Conservation (phyloP, 2,888 invertebrate species). For the Spilarctia lutea region DNA sequence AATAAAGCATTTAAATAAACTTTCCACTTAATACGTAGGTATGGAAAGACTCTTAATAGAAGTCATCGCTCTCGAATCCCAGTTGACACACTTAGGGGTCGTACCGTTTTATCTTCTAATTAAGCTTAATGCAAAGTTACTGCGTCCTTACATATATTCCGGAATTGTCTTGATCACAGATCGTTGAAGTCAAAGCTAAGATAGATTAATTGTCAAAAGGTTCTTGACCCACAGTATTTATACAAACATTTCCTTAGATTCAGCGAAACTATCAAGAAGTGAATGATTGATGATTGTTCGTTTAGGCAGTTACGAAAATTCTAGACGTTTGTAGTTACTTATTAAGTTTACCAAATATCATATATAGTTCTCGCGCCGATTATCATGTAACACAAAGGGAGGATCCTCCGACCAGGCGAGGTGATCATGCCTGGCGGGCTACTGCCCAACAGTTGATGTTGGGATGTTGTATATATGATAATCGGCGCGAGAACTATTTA, state of each 20-base stretch:
- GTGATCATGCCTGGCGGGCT: too few relatives aligned
- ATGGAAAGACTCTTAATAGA: not conserved
- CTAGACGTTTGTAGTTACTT: not conserved
- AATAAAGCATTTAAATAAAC: slow-evolving; percentile 12
- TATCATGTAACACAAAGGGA: too few relatives aligned
- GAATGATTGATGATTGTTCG: not conserved
- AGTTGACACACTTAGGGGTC: slow-evolving; percentile 37
- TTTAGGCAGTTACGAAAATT: not conserved
- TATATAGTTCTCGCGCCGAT: too few relatives aligned
- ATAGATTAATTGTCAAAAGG: not conserved
- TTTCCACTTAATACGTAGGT: not conserved
- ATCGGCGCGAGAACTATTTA: too few relatives aligned
- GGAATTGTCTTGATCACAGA: slow-evolving; percentile 19
- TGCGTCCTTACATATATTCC: slow-evolving; percentile 21
- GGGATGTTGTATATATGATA: too few relatives aligned
- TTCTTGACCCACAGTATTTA: not conserved
- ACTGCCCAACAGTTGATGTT: too few relatives aligned
- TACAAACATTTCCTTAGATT: not conserved
- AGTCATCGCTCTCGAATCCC: slow-evolving; percentile 42
- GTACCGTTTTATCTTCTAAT: slow-evolving; percentile 29
- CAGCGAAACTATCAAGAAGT: not conserved
- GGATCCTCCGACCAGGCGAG: too few relatives aligned
- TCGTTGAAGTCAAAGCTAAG: not conserved
- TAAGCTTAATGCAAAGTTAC: slow-evolving; percentile 33
- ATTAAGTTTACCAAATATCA: too few relatives aligned